phyloP scores from a whole-genome alignment of 2,797 vertebrate genomes.

The Aratinga solstitialis region DNA sequence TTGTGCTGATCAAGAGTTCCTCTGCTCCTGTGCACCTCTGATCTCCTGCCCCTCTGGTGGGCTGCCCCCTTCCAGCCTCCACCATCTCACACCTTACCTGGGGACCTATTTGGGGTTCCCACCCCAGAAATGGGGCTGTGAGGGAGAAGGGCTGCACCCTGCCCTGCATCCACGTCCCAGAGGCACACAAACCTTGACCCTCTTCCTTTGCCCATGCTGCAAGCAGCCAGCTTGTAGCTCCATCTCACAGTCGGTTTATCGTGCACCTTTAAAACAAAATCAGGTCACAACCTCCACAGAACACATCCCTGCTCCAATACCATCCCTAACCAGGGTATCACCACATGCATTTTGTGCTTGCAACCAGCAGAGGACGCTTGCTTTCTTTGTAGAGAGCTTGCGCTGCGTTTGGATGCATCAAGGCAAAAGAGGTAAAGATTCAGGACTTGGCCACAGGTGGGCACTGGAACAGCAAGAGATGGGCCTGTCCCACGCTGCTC shows the following conservation, averaged over 20 bases:
- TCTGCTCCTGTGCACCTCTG: not conserved
- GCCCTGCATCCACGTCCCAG: not conserved
- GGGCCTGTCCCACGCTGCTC: not conserved
- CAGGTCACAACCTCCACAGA: not conserved
- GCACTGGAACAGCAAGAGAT: not conserved
- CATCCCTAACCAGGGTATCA: not conserved
- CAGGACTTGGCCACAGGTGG: not conserved
- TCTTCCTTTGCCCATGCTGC: not conserved
- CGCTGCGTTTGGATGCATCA: not conserved
- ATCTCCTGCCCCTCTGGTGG: not conserved
- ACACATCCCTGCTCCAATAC: not conserved
- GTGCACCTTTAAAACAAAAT: not conserved
- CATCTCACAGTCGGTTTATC: not conserved
- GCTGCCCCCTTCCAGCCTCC: not conserved
- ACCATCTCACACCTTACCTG: not conserved
- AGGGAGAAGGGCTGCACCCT: not conserved
- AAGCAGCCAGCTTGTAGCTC: not conserved
- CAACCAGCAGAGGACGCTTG: constrained; percentile 62
- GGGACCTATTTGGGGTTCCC: not conserved
- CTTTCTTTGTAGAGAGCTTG: not conserved
- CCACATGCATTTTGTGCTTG: not conserved
- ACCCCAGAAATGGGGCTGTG: not conserved
- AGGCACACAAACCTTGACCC: not conserved
- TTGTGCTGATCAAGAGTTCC: not conserved
- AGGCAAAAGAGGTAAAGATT: not conserved